phyloP scores from a whole-genome alignment of 2,797 vertebrate genomes.

The Lagocephalus sceleratus region DNA sequence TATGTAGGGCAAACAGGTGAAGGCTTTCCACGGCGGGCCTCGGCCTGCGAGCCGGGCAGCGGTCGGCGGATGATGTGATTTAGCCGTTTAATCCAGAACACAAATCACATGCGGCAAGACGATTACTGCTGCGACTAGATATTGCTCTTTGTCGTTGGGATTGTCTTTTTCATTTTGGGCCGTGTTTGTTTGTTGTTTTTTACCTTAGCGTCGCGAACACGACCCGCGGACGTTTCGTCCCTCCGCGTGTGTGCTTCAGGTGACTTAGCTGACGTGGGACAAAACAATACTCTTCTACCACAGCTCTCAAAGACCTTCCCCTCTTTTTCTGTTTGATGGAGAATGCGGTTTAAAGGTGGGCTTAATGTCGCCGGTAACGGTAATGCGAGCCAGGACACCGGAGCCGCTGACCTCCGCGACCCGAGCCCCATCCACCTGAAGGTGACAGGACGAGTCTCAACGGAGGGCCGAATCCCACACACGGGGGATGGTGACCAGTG shows the following conservation, averaged over 20 bases:
- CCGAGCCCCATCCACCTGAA: too few relatives aligned
- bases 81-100: constrained; percentile 49
- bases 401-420: constrained; percentile 16
- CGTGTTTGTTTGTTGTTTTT: background rate
- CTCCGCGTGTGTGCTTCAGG: background rate
- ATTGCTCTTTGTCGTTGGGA: constrained; percentile 12
- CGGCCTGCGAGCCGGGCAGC: constrained; percentile 13
- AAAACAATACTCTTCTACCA: too few relatives aligned
- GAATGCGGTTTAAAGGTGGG: constrained; percentile 22
- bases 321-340: constrained; percentile 11
- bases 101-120: constrained; percentile 14
- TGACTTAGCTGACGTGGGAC: constrained; percentile 1
- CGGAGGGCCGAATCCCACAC: constrained; percentile 49
- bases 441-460: constrained; percentile 39
- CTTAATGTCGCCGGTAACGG: too few relatives aligned
- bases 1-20: constrained; percentile 53
- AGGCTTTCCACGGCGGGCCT: constrained; percentile 34
- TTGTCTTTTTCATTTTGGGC: constrained; percentile 21
- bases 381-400: too few relatives aligned
- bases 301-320: too few relatives aligned
- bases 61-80: constrained; percentile 43
- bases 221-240: background rate
- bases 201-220: background rate
- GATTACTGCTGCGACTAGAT: constrained; percentile 21
- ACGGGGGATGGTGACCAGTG: constrained; percentile 50